These are phyloP conservation scores for Porites lobata DNA, from an alignment of 92 coral and sea anemone species.

Conservation along the genomic window DNA sequence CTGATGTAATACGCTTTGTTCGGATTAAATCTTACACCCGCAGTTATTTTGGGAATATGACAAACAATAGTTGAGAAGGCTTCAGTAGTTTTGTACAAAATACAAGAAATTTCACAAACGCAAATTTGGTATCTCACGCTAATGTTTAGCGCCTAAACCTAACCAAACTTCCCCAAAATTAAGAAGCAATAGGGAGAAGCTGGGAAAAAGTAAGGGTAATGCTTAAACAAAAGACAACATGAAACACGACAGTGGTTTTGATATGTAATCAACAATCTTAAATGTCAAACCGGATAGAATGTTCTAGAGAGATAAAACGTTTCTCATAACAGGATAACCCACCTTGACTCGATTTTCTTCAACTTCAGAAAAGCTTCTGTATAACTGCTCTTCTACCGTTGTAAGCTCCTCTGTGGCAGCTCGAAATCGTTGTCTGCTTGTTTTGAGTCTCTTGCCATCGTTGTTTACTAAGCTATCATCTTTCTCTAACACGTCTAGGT, in stretches of 20 bases:
- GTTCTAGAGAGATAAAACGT: slow-evolving; percentile 15
- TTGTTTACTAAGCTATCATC: slow-evolving; percentile 83
- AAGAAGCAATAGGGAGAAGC: neutral
- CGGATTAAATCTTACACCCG: neutral
- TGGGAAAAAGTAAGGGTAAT: neutral
- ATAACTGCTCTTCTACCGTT: slow-evolving; percentile 85
- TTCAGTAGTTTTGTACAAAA: slow-evolving; percentile 3
- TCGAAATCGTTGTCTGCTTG: slow-evolving; percentile 88
- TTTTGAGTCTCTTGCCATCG: slow-evolving; percentile 86
- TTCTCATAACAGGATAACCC: slow-evolving; percentile 6
- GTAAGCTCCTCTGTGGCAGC: slow-evolving; percentile 94
- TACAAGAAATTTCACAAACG: neutral
- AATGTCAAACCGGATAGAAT: slow-evolving; percentile 15
- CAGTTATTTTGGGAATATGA: slow-evolving; percentile 42
- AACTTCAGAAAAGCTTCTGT: slow-evolving; percentile 90
- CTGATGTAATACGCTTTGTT: neutral
- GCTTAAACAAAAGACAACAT: slow-evolving; percentile 1
- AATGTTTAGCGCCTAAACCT: neutral
- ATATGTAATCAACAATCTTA: slow-evolving; percentile 2
- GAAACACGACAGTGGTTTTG: slow-evolving; percentile 1
- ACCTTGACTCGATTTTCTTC: slow-evolving; percentile 99
- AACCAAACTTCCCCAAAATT: neutral
- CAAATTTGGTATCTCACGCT: neutral
- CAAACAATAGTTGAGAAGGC: slow-evolving; percentile 18
- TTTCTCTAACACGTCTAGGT: slow-evolving; percentile 82